Evolutionary conservation across 2,888 invertebrate species (phyloP).

Genomic region (Dryococelus australis): DNA sequence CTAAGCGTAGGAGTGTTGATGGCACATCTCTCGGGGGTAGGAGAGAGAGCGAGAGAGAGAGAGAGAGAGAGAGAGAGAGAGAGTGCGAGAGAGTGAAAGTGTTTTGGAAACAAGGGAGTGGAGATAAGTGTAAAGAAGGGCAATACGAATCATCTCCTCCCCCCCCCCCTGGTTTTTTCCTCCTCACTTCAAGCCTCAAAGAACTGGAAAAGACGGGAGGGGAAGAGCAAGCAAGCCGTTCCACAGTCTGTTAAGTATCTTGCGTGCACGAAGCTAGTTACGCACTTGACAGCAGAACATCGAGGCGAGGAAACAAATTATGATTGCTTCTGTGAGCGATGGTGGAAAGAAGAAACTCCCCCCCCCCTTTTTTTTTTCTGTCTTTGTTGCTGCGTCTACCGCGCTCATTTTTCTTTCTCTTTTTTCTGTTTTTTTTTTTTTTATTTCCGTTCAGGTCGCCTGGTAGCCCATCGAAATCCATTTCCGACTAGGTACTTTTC

Average conservation of each 20-base stretch:
- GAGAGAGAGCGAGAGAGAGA: neutral
- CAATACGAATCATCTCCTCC: neutral
- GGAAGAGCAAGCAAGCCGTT: neutral
- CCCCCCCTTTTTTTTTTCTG: neutral
- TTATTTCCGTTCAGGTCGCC: neutral
- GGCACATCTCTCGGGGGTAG: neutral
- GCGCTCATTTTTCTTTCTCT: neutral
- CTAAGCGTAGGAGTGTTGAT: neutral
- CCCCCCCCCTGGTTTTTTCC: neutral
- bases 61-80: neutral
- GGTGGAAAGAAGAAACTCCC: neutral
- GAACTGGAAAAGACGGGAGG: neutral
- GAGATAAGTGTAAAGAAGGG: neutral
- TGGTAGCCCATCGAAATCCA: neutral
- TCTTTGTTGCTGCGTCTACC: neutral
- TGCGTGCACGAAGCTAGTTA: neutral
- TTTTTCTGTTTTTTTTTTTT: neutral
- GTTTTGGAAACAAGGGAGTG: neutral
- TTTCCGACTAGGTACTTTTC: too few relatives aligned
- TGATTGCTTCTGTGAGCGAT: neutral
- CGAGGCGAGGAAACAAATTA: slow-evolving; percentile 8
- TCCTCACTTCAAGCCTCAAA: neutral
- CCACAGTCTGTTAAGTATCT: neutral
- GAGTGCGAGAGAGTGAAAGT: neutral
- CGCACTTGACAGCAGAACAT: slow-evolving; percentile 1